Conservation (phyloP, 2,113 vertebrate species). For the Syngnathus scovelli region DNA sequence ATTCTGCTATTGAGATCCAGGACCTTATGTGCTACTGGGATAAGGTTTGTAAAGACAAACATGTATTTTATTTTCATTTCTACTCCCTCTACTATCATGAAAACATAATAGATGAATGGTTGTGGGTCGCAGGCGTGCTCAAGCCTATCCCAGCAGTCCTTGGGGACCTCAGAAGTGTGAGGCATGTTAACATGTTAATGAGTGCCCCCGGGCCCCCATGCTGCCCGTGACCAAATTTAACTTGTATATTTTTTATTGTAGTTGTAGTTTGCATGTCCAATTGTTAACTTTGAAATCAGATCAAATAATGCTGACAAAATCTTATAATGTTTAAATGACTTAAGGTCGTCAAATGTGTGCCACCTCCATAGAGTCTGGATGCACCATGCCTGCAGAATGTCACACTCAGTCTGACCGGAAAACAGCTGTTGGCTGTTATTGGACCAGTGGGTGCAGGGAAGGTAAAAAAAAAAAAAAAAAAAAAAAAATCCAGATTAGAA, state of each 20-base stretch:
- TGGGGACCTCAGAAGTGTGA: no score
- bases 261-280: neutral
- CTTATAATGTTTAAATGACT: neutral
- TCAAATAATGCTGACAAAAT: neutral
- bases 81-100: neutral
- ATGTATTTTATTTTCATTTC: neutral
- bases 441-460: slow-evolving; percentile 95
- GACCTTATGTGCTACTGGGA: slow-evolving; percentile 86
- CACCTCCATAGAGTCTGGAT: slow-evolving; percentile 68
- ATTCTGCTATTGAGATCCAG: slow-evolving; percentile 66
- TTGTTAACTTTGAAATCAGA: neutral
- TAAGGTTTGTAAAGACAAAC: slow-evolving; percentile 67
- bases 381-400: slow-evolving; percentile 79
- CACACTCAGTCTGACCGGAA: slow-evolving; percentile 73
- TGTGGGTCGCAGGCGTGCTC: no score
- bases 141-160: no score
- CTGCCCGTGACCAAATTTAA: no score
- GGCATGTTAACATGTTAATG: no score
- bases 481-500: neutral
- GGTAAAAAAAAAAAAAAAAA: slow-evolving; percentile 54
- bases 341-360: neutral
- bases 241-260: neutral
- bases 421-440: slow-evolving; percentile 83
- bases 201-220: no score
- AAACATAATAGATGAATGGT: neutral